Base-by-base conservation (phyloP, 1,140 invertebrate genomes). In the Andricus grossulariae region DNA sequence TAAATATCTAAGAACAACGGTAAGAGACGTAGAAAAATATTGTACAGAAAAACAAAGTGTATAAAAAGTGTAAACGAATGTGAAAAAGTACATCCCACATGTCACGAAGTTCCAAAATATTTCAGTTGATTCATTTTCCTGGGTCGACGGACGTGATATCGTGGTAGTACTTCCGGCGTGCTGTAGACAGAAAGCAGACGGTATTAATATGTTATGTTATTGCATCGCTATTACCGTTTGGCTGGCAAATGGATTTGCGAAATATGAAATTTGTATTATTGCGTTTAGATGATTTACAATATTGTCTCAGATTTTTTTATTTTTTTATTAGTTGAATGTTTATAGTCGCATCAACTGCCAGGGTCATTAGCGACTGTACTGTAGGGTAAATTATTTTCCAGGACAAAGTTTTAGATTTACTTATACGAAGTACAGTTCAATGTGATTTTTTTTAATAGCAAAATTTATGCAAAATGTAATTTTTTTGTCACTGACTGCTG, bases 111-210 rank as follows among this genome's bases (percentile, higher is more conserved):
- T 72, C 70, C 45, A 57, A 77, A 77, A 80, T 50, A 70, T 76
- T 71, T 57, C 55, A 39, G 25, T n/a, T 8, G n/a, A 12, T 49
- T 50, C 55, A 32, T 18, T 77, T 75, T 50, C 57, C 72, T 66
- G 74, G 54, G 71, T 77, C 74, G 52, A 75, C 55, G 72, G 74
- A 75, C 79, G 75, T 78, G 78, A 81, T 81, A 60, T 72, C 80
- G 72, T 74, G 74, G 74, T 76, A 76, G 16, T 66, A 78, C 76
- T 78, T 81, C 76, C 79, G 79, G 73, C 54, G 72, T 50, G 73
- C 75, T 82, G 80, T 51, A 82, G 80, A 82, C 80, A 77, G 77
- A 82, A 82, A 79, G 77, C 79, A 82, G 80, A 82, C 80, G 18
- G 18, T 75, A 70, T 82, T 78, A 78, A 25, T 19, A 73, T 74